Base-by-base conservation (phyloP, 92 coral and sea anemone genomes). In the Parazoanthus swiftii region DNA sequence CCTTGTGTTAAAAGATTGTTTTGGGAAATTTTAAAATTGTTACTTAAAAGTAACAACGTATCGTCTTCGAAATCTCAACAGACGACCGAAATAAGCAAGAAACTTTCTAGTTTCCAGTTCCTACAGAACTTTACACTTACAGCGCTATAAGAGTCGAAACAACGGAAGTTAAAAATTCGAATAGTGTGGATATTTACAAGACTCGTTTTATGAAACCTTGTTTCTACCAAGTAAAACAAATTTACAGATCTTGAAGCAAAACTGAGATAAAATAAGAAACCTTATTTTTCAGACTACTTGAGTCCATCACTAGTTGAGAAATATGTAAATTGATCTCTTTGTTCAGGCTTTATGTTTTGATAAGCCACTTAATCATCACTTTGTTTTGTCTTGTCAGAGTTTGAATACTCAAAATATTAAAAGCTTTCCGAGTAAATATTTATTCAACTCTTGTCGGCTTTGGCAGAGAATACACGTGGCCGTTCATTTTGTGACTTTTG, bases 391-490 rank as follows among this genome's bases (percentile, higher is more conserved):
- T 58, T 63, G 74, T 65, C 56, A 59, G 39, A 81, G 76, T 81
- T 81, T 65, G 82, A 79, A 79, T 79, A 79, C 58, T 77, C 16
- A 77, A 46, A 43, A 23, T 43, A 77, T 77, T 77, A 77, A 77
- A 77, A 48, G 38, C 20, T 66, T 42, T 37, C 68, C 25, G 75
- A 81, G 74, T 81, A 81, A 81, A 81, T 81, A 81, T 81, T 81
- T 81, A 65, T 43, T 63, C 33, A 21, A 25, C 16, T 46, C 86
- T 58, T 21, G 35, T 33, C 73, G 82, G 25, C 21, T 46, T 79
- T 79, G 39, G 35, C 82, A 23, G 21, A 38, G 37, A 8, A 73
- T 73, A 46, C 81, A 78, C 81, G 81, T 78, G 81, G 63, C 63
- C 65, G 25, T 78, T 23, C 59, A 10, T 13, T 78, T 21, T 39